Evolutionary conservation across 2,113 vertebrate species (phyloP).

Genomic region (Falco punctatus): DNA sequence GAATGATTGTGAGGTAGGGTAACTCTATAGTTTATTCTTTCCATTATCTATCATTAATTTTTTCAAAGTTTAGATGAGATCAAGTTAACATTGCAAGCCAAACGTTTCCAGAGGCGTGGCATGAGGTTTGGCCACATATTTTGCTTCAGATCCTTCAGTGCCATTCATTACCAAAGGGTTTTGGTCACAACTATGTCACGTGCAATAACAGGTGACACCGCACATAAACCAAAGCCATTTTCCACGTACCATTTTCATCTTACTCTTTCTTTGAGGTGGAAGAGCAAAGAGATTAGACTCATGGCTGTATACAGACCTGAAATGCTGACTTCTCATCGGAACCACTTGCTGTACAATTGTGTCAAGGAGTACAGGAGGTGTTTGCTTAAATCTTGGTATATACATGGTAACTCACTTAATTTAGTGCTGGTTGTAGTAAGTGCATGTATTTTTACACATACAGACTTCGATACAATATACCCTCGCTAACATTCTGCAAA

Average conservation of each 20-base stretch:
- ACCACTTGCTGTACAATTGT: background rate
- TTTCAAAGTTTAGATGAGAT: background rate
- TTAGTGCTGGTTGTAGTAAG: background rate
- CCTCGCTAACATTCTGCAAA: background rate
- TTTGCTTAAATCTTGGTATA: background rate
- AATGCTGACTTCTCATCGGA: background rate
- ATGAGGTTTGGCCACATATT: background rate
- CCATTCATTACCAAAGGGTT: background rate
- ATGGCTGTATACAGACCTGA: background rate
- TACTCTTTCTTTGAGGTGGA: background rate
- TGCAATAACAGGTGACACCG: background rate
- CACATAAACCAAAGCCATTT: background rate
- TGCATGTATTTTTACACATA: background rate
- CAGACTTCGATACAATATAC: background rate
- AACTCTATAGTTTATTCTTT: background rate
- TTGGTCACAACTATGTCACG: background rate
- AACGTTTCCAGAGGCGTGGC: background rate
- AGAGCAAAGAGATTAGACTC: background rate
- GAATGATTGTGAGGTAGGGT: background rate
- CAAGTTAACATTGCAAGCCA: background rate
- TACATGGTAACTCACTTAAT: background rate
- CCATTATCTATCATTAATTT: background rate
- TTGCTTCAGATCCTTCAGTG: background rate
- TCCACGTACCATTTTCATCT: background rate
- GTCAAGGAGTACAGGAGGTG: background rate